A percentile compares a stretch with the other conserved stretches of the same genome.
Conservation (phyloP, 2,113 vertebrate genomes). For the Pampusana beccarii region DNA sequence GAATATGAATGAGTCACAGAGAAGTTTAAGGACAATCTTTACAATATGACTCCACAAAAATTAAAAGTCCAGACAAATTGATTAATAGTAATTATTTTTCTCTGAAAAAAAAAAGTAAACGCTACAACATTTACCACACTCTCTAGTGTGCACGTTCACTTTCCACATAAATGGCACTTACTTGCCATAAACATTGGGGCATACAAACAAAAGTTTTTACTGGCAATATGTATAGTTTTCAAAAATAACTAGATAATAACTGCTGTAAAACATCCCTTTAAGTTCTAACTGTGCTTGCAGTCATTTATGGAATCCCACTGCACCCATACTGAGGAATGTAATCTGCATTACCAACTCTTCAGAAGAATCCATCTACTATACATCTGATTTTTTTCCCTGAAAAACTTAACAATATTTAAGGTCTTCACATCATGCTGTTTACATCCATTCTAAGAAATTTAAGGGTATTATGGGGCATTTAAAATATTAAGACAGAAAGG, state of each 20-base stretch:
- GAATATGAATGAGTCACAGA: background rate
- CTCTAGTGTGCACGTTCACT: background rate
- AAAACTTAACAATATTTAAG: background rate
- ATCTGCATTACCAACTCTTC: background rate
- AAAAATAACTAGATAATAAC: background rate
- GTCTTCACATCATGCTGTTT: background rate
- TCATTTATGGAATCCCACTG: background rate
- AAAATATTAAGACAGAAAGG: background rate
- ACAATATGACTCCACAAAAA: background rate
- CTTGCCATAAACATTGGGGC: background rate
- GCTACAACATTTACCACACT: background rate
- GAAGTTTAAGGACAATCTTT: background rate
- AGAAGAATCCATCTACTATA: background rate
- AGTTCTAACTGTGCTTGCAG: background rate
- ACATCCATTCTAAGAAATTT: background rate
- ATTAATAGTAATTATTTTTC: background rate
- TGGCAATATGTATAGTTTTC: background rate
- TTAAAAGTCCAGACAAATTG: background rate
- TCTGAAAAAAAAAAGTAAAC: background rate
- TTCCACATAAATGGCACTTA: too few relatives aligned
- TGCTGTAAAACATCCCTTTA: background rate
- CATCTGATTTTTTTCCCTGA: background rate
- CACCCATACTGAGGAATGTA: background rate
- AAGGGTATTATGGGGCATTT: background rate
- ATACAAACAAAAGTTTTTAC: background rate